Base-by-base conservation (phyloP, 1,140 invertebrate genomes). In the Drosophila tani region DNA sequence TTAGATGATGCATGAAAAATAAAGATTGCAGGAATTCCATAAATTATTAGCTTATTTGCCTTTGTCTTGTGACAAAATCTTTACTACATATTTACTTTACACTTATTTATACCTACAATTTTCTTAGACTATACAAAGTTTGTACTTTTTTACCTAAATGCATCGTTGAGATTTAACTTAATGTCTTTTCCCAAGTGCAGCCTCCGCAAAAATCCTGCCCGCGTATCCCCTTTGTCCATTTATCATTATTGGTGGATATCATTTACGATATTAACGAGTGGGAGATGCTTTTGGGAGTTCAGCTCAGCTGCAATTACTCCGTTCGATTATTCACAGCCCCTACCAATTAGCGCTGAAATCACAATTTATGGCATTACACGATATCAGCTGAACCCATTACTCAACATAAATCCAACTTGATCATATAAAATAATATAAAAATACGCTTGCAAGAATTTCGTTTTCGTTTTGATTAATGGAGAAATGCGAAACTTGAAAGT, bases 301-400 rank as follows among this genome's bases (percentile, higher is more conserved):
- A 41, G 35, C 35, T 60, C 56, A 41, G 7, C 6, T 45, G 67
- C 19, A 73, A 60, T 73, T 73, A 73, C 73, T 73, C 5, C 38
- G 19, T 43, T 73, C 35, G 21, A 29, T 43, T 73, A 73, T 60
- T 73, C 38, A 60, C 43, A 46, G 67, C 46, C 29, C 15, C 21
- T 29, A 35, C 21, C 64, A 70, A 70, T 70, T 70, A 46, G 38
- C 27, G 63, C 62, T 69, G 27, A 67, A 70, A 65, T 35, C 9
- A 45, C 41, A 46, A 38, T 55, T 70, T 27, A 70, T 67, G 40
- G 21, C 29, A n/a, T 46, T 70, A 55, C 49, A 46, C 19, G 27
- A 27, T 35, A 67, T 46, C 60, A n/a, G 67, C 66, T 27, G 19
- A 29, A 6, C 27, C 8, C 19, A 43, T 64, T 68, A 49, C n/a